These are phyloP conservation scores for Teleopsis dalmanni DNA, from an alignment of 1,140 invertebrate species.

Conservation along the genomic window DNA sequence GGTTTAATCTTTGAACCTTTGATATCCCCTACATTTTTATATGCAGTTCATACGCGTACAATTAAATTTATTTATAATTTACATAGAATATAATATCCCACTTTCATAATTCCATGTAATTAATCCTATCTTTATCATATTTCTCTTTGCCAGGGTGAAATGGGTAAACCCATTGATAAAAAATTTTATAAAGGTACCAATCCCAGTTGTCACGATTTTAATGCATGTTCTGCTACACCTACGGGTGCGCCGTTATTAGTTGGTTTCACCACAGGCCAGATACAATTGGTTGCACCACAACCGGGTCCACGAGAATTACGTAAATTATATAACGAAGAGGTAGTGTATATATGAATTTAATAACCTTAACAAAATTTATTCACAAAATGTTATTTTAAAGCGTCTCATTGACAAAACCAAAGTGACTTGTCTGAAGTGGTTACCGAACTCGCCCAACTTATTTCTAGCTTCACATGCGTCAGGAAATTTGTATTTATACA, in stretches of 20 bases:
- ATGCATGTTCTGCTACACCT: slow-evolving; percentile 68
- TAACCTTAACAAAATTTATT: neutral
- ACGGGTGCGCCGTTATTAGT: slow-evolving; percentile 84
- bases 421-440: slow-evolving; percentile 98
- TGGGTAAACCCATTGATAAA: slow-evolving; percentile 94
- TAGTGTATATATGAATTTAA: slow-evolving; percentile 43
- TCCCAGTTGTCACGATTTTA: slow-evolving; percentile 98
- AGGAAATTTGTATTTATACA: slow-evolving; percentile 97
- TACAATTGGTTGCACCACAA: slow-evolving; percentile 96
- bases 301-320: slow-evolving; percentile 91
- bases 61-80: too few relatives aligned
- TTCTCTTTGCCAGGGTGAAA: slow-evolving; percentile 62
- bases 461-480: slow-evolving; percentile 93
- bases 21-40: too few relatives aligned
- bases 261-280: slow-evolving; percentile 94
- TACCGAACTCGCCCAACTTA: slow-evolving; percentile 85
- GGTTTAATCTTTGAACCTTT: too few relatives aligned
- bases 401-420: slow-evolving; percentile 95
- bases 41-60: too few relatives aligned
- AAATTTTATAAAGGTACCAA: slow-evolving; percentile 97
- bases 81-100: too few relatives aligned
- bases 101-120: too few relatives aligned
- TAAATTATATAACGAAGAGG: slow-evolving; percentile 98
- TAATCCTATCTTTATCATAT: too few relatives aligned
- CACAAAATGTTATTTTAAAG: slow-evolving; percentile 45